Conservation (phyloP, 2,888 invertebrate genomes). For the Catocala fraxini region DNA sequence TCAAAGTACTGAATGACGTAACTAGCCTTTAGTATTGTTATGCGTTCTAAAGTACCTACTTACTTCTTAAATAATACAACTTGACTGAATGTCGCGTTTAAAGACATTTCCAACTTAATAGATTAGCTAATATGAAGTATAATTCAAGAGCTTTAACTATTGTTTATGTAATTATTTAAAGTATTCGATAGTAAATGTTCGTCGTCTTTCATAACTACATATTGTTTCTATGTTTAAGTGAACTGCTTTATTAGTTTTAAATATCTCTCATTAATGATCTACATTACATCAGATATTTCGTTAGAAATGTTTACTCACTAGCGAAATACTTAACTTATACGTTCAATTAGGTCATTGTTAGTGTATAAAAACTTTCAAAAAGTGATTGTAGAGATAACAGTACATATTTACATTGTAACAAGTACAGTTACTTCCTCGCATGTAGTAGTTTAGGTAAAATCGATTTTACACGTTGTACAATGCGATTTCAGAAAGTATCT, state of each 20-base stretch:
- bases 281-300: constrained; percentile 38
- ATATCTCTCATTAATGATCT: constrained; percentile 20
- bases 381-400: constrained; percentile 78
- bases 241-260: constrained; percentile 40
- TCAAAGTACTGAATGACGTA: constrained; percentile 86
- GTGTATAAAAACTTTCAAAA: constrained; percentile 57
- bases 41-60: constrained; percentile 60
- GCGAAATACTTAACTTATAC: constrained; percentile 36
- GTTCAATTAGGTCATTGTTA: constrained; percentile 44
- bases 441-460: constrained; percentile 59
- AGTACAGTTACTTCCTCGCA: constrained; percentile 78
- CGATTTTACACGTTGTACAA: constrained; percentile 52
- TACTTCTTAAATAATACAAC: constrained; percentile 48
- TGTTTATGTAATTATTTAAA: constrained; percentile 53
- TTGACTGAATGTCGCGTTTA: constrained; percentile 55
- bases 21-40: constrained; percentile 73
- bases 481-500: constrained; percentile 55
- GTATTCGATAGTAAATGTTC: constrained; percentile 41
- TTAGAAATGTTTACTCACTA: constrained; percentile 32
- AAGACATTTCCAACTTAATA: constrained; percentile 69
- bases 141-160: constrained; percentile 62
- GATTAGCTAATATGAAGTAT: constrained; percentile 48
- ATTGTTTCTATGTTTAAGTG: constrained; percentile 31
- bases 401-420: constrained; percentile 55
- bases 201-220: constrained; percentile 30